These are phyloP conservation scores for Chaetura pelagica DNA, from an alignment of 2,113 vertebrate species.

Conservation along the genomic window DNA sequence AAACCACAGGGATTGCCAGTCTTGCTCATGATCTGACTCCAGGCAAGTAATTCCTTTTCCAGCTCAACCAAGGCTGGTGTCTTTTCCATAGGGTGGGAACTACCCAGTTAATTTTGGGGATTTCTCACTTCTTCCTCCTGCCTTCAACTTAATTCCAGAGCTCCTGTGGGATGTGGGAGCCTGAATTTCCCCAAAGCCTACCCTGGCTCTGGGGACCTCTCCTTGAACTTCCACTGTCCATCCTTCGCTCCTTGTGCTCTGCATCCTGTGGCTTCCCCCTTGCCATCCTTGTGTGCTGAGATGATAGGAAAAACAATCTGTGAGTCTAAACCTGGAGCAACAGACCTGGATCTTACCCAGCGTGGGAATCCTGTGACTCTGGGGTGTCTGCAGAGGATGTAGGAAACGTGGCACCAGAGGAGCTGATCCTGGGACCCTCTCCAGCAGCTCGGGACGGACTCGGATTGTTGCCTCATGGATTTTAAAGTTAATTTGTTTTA, in stretches of 20 bases:
- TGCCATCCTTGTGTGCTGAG: conserved; percentile 2
- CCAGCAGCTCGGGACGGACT: not conserved
- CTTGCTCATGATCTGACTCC: not conserved
- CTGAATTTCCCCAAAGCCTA: not conserved
- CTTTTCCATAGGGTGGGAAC: not conserved
- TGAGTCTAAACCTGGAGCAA: conserved; percentile 5
- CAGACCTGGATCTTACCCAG: not conserved
- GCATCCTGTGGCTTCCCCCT: conserved; percentile 36
- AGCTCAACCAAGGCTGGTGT: accelerated
- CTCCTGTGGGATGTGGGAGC: not conserved
- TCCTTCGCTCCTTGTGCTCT: not conserved
- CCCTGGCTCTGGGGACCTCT: not conserved
- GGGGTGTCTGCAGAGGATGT: not conserved
- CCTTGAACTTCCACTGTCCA: not conserved
- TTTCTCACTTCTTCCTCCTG: not conserved
- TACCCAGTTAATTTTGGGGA: accelerated
- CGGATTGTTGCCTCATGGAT: not conserved
- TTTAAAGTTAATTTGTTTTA: not conserved
- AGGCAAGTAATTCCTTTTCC: not conserved
- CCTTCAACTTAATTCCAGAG: not conserved
- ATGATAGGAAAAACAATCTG: conserved; percentile 34
- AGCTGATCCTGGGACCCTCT: conserved; percentile 15
- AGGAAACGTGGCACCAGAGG: not conserved
- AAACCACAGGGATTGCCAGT: not conserved
- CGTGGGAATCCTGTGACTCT: not conserved